Conservation (phyloP, 2,113 vertebrate species). For the Protobothrops flavoviridis region DNA sequence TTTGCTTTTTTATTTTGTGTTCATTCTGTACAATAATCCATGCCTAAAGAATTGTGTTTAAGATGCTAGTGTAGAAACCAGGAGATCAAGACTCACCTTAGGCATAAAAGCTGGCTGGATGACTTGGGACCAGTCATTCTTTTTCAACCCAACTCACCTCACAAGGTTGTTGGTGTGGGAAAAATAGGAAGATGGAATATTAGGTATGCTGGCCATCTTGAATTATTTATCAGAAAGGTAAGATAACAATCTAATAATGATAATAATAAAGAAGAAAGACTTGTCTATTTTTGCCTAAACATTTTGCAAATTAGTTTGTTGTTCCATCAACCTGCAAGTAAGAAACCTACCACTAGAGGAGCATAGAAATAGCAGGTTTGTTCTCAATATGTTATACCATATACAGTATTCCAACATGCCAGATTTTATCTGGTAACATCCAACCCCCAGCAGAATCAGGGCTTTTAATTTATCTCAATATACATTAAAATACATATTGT, state of each 20-base stretch:
- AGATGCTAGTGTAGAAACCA: not conserved
- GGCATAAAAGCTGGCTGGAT: not conserved
- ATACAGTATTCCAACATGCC: not conserved
- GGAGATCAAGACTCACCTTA: not conserved
- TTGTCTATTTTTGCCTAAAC: not conserved
- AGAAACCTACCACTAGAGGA: not conserved
- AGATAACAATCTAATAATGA: not conserved
- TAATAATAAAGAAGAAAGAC: not conserved
- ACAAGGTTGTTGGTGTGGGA: not conserved
- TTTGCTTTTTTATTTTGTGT: not conserved
- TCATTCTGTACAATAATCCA: not conserved
- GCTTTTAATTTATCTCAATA: not conserved
- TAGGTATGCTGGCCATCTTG: not conserved
- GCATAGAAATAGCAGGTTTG: not conserved
- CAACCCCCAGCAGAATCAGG: not conserved
- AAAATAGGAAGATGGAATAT: not conserved
- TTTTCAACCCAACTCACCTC: not conserved
- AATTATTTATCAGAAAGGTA: not conserved
- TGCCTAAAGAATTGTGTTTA: not conserved
- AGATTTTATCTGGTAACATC: not conserved
- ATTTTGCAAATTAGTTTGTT: not conserved
- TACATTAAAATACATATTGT: not conserved
- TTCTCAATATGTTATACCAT: not conserved
- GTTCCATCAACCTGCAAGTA: slow-evolving; percentile 8
- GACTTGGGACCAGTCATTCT: not conserved